Conservation (phyloP, 2,113 vertebrate species). For the Melozone crissalis region DNA sequence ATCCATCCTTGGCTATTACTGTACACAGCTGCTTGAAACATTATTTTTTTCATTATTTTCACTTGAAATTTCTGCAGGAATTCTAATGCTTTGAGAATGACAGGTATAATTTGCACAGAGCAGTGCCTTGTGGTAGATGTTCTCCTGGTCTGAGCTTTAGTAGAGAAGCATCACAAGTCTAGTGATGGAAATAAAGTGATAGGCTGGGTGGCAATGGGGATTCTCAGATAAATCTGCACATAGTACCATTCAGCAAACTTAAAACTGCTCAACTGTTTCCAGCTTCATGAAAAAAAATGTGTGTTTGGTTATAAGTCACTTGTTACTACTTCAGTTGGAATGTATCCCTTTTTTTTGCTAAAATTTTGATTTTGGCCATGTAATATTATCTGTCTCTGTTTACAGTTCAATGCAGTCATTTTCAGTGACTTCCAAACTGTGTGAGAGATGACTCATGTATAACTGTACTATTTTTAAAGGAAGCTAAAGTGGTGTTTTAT, state of each 20-base stretch:
- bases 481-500: not conserved
- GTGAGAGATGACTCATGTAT: not conserved
- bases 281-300: not conserved
- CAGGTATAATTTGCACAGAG: not conserved
- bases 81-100: not conserved
- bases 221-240: not conserved
- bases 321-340: not conserved
- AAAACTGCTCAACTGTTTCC: not conserved
- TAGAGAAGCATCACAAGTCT: not conserved
- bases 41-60: not conserved
- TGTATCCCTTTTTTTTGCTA: not conserved
- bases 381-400: not conserved
- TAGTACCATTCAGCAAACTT: not conserved
- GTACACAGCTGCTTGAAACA: slow-evolving; percentile 6
- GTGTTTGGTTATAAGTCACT: not conserved
- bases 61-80: not conserved
- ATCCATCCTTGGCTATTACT: slow-evolving; percentile 47
- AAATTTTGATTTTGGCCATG: not conserved
- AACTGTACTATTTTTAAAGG: not conserved
- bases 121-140: not conserved
- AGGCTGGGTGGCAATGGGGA: not conserved
- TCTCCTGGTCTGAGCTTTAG: not conserved
- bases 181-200: not conserved
- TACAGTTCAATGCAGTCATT: not conserved
- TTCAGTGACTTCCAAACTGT: not conserved